Conservation (phyloP, 2,888 invertebrate species). For the Philopedon plagiatum region DNA sequence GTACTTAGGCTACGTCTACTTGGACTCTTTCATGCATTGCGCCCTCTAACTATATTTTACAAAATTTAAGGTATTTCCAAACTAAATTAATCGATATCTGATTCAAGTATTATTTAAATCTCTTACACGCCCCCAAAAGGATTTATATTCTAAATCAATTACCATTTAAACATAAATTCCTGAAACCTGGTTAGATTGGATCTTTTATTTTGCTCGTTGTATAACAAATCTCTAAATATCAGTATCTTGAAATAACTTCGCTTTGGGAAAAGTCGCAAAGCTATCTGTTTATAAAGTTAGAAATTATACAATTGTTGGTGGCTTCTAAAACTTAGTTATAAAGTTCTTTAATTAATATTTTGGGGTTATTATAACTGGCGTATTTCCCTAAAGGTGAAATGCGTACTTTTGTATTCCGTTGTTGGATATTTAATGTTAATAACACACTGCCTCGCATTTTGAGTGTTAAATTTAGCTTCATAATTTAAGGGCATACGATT, state of each 20-base stretch:
- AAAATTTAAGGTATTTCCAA: too few species aligned
- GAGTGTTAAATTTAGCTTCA: neutral
- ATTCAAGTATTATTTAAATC: too few species aligned
- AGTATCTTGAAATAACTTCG: neutral
- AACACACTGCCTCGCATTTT: neutral
- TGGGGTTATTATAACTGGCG: constrained; percentile 4
- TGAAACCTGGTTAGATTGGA: neutral
- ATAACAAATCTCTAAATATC: neutral
- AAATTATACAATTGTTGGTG: constrained; percentile 17
- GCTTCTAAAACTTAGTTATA: constrained; percentile 20
- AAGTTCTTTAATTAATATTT: constrained; percentile 19
- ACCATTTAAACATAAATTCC: neutral
- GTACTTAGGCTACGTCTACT: too few species aligned
- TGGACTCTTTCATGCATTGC: too few species aligned
- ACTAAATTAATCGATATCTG: too few species aligned
- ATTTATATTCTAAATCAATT: too few species aligned
- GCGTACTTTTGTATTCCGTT: constrained; percentile 6
- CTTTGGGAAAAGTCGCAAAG: constrained; percentile 6
- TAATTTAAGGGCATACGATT: constrained; percentile 7
- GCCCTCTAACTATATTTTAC: too few species aligned
- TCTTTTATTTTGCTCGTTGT: neutral
- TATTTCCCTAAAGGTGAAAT: constrained; percentile 24
- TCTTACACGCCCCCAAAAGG: too few species aligned
- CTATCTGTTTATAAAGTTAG: constrained; percentile 16
- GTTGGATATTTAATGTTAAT: constrained; percentile 12